These are phyloP conservation scores for Centropristis striata DNA, from an alignment of 2,113 vertebrate species.

Conservation along the genomic window DNA sequence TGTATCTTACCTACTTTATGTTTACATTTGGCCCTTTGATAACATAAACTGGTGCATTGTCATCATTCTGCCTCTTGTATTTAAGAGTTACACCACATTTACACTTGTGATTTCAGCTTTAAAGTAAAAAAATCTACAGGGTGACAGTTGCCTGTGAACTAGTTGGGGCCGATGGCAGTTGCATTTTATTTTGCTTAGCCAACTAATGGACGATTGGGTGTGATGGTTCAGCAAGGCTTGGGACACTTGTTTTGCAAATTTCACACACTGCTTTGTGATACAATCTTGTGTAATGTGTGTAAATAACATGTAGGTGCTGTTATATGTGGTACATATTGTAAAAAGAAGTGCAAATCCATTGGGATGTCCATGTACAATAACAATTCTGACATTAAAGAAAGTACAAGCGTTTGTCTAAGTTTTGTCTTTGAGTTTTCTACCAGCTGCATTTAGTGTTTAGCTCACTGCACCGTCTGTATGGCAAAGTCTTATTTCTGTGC, in stretches of 20 bases:
- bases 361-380: constrained; percentile 81
- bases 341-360: constrained; percentile 80
- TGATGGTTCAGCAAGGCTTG: constrained; percentile 29
- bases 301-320: constrained; percentile 85
- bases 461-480: background rate
- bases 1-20: constrained; percentile 40
- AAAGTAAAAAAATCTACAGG: constrained; percentile 34
- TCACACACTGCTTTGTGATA: constrained; percentile 78
- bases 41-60: constrained; percentile 12
- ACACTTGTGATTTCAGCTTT: constrained; percentile 56
- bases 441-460: background rate
- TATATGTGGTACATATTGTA: constrained; percentile 88
- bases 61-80: constrained; percentile 15
- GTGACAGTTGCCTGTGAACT: constrained; percentile 20
- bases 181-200: constrained; percentile 35
- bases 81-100: constrained; percentile 2
- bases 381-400: constrained; percentile 83
- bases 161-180: constrained; percentile 34
- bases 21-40: constrained; percentile 54
- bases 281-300: constrained; percentile 87
- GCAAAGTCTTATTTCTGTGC: background rate
- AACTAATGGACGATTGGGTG: constrained; percentile 20
- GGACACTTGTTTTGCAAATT: constrained; percentile 64
- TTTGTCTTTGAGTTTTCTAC: constrained; percentile 29
- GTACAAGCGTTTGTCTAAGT: constrained; percentile 60